Conservation (phyloP, 30 jellyfish, hydroid and myxozoan species). For the Chironex yamaguchii region DNA sequence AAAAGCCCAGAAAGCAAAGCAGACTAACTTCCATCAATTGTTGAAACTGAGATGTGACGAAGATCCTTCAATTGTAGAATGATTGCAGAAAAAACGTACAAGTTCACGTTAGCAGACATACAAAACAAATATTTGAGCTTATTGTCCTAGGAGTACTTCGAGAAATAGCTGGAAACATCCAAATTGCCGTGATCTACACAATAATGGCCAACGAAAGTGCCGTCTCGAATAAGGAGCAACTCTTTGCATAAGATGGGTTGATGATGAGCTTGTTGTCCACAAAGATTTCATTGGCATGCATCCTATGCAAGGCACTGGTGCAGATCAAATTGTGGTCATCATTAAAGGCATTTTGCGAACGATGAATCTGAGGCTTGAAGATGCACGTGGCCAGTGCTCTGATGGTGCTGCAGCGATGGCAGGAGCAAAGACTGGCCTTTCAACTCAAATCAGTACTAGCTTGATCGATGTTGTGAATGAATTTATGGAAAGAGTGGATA, state of each 20-base stretch:
- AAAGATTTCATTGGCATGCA: not conserved
- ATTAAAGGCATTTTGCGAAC: not conserved
- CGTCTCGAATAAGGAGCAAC: too few species aligned
- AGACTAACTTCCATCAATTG: conserved; percentile 41
- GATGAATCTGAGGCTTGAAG: conserved; percentile 9
- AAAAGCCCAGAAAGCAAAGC: not conserved
- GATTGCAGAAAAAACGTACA: conserved; percentile 5
- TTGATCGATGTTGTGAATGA: conserved; percentile 9
- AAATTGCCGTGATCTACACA: not conserved
- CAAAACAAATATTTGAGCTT: not conserved
- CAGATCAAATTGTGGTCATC: not conserved
- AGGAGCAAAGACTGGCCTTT: conserved; percentile 15
- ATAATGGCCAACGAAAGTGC: not conserved
- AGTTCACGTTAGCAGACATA: not conserved
- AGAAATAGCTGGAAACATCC: not conserved
- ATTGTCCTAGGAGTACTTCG: not conserved
- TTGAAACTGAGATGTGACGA: conserved; percentile 1
- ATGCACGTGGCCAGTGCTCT: conserved; percentile 20
- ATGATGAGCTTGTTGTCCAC: not conserved
- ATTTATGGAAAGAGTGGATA: conserved; percentile 8
- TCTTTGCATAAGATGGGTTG: not conserved
- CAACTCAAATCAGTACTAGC: not conserved
- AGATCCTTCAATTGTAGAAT: conserved; percentile 43
- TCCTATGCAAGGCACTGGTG: not conserved
- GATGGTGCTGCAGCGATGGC: conserved; percentile 38